Percentiles rank a stretch among this genome's conserved stretches.
phyloP scores from a whole-genome alignment of 1,140 invertebrate genomes.

The Drosophila santomea region DNA sequence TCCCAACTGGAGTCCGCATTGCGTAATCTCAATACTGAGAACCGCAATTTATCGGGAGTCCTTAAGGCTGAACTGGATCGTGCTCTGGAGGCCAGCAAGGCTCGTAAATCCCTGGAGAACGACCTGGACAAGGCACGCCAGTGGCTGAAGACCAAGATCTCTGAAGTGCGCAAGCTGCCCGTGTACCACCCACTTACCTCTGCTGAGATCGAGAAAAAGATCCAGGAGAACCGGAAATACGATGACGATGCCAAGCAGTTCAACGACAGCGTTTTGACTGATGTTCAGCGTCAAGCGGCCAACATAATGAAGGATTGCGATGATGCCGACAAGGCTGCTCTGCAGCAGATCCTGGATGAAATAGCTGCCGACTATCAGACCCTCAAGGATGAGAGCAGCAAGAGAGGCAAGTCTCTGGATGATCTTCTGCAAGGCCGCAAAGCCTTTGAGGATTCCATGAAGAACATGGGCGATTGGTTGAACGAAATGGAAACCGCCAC shows the following conservation, averaged over 20 bases:
- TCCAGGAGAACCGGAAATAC: slow-evolving; percentile 90
- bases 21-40: slow-evolving; percentile 88
- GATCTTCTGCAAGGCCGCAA: slow-evolving; percentile 91
- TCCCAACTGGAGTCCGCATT: slow-evolving; percentile 89
- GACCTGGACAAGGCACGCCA: slow-evolving; percentile 91
- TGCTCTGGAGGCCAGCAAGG: slow-evolving; percentile 88
- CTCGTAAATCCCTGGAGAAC: slow-evolving; percentile 90
- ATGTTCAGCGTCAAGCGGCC: slow-evolving; percentile 91
- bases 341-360: slow-evolving; percentile 89
- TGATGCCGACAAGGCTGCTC: slow-evolving; percentile 88
- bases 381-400: slow-evolving; percentile 89
- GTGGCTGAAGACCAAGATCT: slow-evolving; percentile 92
- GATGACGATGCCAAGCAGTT: slow-evolving; percentile 92
- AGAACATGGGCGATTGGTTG: slow-evolving; percentile 93
- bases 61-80: slow-evolving; percentile 91
- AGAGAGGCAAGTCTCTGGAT: slow-evolving; percentile 89
- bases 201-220: slow-evolving; percentile 91
- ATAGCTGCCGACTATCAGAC: slow-evolving; percentile 89
- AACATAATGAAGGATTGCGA: slow-evolving; percentile 92
- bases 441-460: slow-evolving; percentile 92
- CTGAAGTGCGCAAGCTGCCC: slow-evolving; percentile 90
- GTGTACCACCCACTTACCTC: slow-evolving; percentile 91
- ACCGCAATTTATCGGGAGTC: slow-evolving; percentile 89
- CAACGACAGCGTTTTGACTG: slow-evolving; percentile 90
- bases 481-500: slow-evolving; percentile 94